Percentiles rank a stretch among this genome's conserved stretches.
phyloP scores from a whole-genome alignment of 2,888 invertebrate species.

The Polymixis flavicincta region DNA sequence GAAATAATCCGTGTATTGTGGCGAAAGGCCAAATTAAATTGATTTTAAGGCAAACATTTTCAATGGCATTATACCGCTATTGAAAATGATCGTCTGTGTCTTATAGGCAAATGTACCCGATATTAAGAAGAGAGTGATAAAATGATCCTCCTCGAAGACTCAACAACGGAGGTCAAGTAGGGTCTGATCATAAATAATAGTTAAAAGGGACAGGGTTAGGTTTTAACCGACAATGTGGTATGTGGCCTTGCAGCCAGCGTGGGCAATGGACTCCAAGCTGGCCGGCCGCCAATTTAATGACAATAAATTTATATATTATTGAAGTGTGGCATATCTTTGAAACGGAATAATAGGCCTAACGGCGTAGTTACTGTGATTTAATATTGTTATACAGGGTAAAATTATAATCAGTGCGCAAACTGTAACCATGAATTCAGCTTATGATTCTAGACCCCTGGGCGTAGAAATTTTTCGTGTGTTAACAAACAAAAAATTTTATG shows the following conservation, averaged over 20 bases:
- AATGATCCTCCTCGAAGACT: constrained; percentile 23
- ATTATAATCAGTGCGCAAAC: too few species aligned
- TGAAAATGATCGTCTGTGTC: background rate
- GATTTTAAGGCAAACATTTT: background rate
- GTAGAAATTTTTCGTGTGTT: too few species aligned
- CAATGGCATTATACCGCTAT: background rate
- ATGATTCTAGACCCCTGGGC: too few species aligned
- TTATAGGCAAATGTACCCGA: background rate
- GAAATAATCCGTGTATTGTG: too few species aligned
- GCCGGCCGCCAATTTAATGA: constrained; percentile 53
- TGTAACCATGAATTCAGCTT: too few species aligned
- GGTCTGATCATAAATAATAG: constrained; percentile 63
- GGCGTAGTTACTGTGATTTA: constrained; percentile 12
- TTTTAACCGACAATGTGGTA: constrained; percentile 32
- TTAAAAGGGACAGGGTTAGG: constrained; percentile 51
- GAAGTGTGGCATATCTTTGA: constrained; percentile 23
- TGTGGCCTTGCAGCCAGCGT: constrained; percentile 37
- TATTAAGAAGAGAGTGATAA: constrained; percentile 19
- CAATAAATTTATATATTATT: constrained; percentile 58
- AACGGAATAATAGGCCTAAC: constrained; percentile 13
- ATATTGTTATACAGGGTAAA: background rate
- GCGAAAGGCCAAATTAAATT: too few species aligned
- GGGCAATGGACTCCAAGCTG: constrained; percentile 49
- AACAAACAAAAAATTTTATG: too few species aligned
- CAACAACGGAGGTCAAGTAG: constrained; percentile 47